Percentiles rank a stretch among this genome's conserved stretches.
phyloP scores from a whole-genome alignment of 2,888 invertebrate genomes.

The Agrotis ipsilon region DNA sequence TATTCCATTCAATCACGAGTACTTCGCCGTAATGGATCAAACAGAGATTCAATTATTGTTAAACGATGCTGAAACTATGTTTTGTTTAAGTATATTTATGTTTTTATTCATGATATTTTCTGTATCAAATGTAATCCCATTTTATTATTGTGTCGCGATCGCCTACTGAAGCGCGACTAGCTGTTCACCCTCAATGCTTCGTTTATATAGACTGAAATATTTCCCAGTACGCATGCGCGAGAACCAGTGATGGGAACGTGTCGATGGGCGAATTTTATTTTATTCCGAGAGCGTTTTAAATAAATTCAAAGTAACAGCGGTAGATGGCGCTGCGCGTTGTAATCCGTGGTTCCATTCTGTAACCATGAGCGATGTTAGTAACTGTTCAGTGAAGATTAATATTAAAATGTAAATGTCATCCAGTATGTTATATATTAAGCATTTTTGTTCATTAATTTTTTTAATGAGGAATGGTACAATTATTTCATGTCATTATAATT shows the following conservation, averaged over 20 bases:
- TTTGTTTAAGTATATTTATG: neutral
- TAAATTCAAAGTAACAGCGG: neutral
- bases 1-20: neutral
- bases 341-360: neutral
- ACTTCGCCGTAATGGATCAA: neutral
- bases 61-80: neutral
- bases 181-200: slow-evolving; percentile 18
- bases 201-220: slow-evolving; percentile 47
- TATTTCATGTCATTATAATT: no score
- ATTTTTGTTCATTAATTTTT: no score
- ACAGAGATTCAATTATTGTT: neutral
- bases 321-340: slow-evolving; percentile 4
- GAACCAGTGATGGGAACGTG: slow-evolving; percentile 66
- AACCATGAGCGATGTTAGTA: no score
- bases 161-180: slow-evolving; percentile 29
- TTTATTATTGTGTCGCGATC: neutral
- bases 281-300: neutral
- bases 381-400: no score
- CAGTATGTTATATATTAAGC: neutral
- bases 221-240: slow-evolving; percentile 74
- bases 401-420: no score
- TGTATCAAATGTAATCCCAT: neutral
- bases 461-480: no score
- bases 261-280: slow-evolving; percentile 57
- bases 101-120: neutral